Percentiles rank a stretch among this genome's conserved stretches.
These are phyloP conservation scores for Gastrophryne carolinensis DNA, from an alignment of 2,797 vertebrate genomes.

Conservation along the genomic window DNA sequence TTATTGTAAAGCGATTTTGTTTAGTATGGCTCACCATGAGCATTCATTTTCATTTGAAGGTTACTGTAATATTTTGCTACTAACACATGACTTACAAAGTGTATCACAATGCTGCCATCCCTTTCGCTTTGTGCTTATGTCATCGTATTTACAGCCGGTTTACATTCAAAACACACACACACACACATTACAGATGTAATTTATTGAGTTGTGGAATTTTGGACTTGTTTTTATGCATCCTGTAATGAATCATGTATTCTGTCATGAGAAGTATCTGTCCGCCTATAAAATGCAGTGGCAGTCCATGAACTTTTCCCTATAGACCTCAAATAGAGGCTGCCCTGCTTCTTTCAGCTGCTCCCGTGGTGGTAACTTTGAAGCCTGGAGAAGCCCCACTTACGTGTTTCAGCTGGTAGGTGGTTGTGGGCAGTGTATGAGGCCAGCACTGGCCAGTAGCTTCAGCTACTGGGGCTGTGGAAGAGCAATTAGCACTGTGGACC, in stretches of 20 bases:
- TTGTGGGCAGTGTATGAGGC: no score
- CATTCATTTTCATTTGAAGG: not conserved
- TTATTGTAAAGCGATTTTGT: no score
- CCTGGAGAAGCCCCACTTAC: no score
- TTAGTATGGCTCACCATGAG: no score
- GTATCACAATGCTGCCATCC: not conserved
- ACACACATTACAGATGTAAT: not conserved
- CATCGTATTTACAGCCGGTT: not conserved
- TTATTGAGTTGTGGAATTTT: not conserved
- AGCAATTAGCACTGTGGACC: no score
- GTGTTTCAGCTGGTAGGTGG: no score
- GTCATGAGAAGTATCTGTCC: not conserved
- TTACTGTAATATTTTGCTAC: not conserved
- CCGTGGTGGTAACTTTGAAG: no score
- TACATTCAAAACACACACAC: not conserved
- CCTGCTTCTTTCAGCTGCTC: no score
- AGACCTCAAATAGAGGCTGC: no score
- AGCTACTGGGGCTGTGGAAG: no score
- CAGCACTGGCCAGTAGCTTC: no score
- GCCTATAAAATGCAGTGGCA: not conserved
- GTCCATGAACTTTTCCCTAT: no score
- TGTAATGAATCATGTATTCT: not conserved
- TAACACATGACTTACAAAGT: not conserved
- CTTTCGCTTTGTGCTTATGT: not conserved
- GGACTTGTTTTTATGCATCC: not conserved